These are phyloP conservation scores for Morone chrysops DNA, from an alignment of 2,113 vertebrate species.

Conservation along the genomic window DNA sequence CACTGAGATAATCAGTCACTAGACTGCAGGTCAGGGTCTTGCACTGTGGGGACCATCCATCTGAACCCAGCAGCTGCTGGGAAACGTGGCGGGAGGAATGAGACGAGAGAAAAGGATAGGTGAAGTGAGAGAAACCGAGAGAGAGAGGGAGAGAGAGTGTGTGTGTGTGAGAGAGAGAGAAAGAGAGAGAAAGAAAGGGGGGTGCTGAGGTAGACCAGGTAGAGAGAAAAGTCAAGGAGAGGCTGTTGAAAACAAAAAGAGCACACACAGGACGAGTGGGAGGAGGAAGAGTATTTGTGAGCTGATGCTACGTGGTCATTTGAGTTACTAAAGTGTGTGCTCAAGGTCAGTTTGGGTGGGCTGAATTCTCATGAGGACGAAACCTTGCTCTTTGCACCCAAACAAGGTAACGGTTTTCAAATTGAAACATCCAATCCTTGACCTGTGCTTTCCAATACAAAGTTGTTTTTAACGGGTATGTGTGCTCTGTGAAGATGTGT, in stretches of 20 bases:
- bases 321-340: conserved; percentile 34
- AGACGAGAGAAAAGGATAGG: conserved; percentile 49
- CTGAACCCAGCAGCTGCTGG: conserved; percentile 79
- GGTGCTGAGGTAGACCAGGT: conserved; percentile 40
- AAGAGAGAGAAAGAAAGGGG: background rate
- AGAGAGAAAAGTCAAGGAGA: conserved; percentile 69
- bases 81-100: conserved; percentile 62
- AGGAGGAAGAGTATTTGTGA: conserved; percentile 35
- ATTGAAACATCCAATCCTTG: conserved; percentile 45
- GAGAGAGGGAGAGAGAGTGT: background rate
- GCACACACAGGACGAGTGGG: conserved; percentile 16
- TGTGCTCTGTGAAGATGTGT: background rate
- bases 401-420: conserved; percentile 37
- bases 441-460: conserved; percentile 17
- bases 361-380: conserved; percentile 51
- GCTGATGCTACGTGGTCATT: conserved; percentile 28
- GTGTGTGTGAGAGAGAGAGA: background rate
- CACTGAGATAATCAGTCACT: conserved; percentile 81
- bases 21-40: conserved; percentile 77
- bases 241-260: conserved; percentile 46
- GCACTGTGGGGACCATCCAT: conserved; percentile 77
- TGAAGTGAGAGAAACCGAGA: background rate
- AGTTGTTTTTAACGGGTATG: background rate
- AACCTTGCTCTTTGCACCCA: conserved; percentile 50
- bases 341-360: conserved; percentile 57